Conservation (phyloP, 2,888 invertebrate genomes). For the Mesoligia furuncula region DNA sequence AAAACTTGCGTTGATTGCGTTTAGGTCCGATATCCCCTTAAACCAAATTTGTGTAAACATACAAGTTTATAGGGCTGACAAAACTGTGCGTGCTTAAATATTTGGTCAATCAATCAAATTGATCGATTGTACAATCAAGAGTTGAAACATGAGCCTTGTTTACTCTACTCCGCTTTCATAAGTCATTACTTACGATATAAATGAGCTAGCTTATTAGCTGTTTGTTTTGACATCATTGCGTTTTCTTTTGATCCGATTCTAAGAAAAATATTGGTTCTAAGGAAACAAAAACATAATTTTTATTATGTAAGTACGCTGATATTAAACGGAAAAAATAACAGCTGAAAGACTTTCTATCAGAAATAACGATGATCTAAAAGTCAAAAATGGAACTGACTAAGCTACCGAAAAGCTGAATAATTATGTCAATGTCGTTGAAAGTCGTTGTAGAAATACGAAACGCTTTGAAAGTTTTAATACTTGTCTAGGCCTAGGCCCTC, state of each 20-base stretch:
- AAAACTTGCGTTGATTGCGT: no score
- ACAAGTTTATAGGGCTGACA: not conserved
- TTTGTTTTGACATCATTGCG: not conserved
- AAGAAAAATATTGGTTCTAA: not conserved
- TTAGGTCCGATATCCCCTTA: no score
- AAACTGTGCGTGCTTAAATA: conserved; percentile 32
- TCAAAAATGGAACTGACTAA: no score
- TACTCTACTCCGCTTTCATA: conserved; percentile 37
- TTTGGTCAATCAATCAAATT: conserved; percentile 57
- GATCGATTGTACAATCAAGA: conserved; percentile 50
- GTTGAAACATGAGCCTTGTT: conserved; percentile 47
- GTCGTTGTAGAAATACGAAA: no score
- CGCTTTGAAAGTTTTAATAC: no score
- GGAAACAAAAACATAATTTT: not conserved
- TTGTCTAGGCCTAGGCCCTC: no score
- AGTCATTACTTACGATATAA: not conserved
- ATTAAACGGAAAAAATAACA: not conserved
- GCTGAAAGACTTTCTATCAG: not conserved
- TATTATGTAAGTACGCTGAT: not conserved
- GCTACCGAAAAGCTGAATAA: not conserved
- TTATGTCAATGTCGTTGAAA: no score
- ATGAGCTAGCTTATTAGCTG: not conserved
- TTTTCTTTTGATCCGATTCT: not conserved
- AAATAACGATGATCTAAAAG: not conserved
- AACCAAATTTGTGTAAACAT: not conserved